Conservation (phyloP, 2,888 invertebrate genomes). For the Abrostola tripartita region DNA sequence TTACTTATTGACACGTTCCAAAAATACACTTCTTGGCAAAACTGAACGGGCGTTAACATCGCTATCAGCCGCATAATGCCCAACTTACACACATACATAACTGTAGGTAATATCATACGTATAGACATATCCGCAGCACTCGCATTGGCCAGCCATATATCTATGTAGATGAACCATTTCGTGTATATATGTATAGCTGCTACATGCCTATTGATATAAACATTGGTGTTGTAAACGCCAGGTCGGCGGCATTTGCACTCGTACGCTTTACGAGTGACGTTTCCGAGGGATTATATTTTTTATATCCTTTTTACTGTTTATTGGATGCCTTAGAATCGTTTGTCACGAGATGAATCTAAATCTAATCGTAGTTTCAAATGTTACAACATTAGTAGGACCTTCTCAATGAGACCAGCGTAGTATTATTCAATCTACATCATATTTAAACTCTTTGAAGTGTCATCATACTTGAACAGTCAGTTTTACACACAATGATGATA, state of each 20-base stretch:
- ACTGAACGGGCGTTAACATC: constrained; percentile 87
- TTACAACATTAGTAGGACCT: neutral
- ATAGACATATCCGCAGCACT: constrained; percentile 61
- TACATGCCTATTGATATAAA: constrained; percentile 49
- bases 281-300: constrained; percentile 27
- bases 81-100: constrained; percentile 69
- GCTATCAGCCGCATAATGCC: constrained; percentile 85
- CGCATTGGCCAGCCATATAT: constrained; percentile 47
- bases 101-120: constrained; percentile 51
- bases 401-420: constrained; percentile 14
- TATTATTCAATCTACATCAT: constrained; percentile 32
- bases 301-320: constrained; percentile 33
- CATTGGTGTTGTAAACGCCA: constrained; percentile 57
- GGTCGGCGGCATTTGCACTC: constrained; percentile 48
- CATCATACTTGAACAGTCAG: constrained; percentile 41
- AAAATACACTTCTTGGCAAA: constrained; percentile 88
- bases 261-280: constrained; percentile 52
- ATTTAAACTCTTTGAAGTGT: constrained; percentile 36
- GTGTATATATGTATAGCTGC: constrained; percentile 17
- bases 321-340: constrained; percentile 22
- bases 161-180: constrained; percentile 29
- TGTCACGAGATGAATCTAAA: constrained; percentile 11
- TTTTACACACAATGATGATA: constrained; percentile 42
- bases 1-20: constrained; percentile 88
- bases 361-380: constrained; percentile 7